Conservation (phyloP, 2,888 invertebrate genomes). For the Agrotis ipsilon region DNA sequence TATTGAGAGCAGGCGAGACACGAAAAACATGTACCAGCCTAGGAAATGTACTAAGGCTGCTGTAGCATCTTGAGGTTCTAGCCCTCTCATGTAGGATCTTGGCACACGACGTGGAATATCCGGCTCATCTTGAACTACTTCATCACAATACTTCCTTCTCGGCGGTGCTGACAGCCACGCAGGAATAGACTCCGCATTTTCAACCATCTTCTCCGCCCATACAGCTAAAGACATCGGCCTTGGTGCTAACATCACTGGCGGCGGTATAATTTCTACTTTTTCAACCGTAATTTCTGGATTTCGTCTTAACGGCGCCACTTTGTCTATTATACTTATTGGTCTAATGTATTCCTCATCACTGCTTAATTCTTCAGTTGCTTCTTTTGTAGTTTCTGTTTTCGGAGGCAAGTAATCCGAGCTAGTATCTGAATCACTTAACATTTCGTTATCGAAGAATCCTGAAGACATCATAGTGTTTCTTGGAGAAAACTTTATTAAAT, state of each 20-base stretch:
- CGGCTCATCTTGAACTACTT: constrained; percentile 81
- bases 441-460: constrained; percentile 75
- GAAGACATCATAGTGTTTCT: constrained; percentile 69
- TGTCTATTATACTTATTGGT: constrained; percentile 83
- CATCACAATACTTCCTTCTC: constrained; percentile 81
- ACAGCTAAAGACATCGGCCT: constrained; percentile 83
- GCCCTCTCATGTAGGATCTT: constrained; percentile 91
- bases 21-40: constrained; percentile 95
- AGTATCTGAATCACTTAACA: constrained; percentile 75
- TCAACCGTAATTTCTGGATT: constrained; percentile 81
- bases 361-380: constrained; percentile 66
- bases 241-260: constrained; percentile 86
- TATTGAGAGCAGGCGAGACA: constrained; percentile 93
- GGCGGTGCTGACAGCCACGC: constrained; percentile 88
- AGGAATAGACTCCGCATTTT: constrained; percentile 91
- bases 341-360: constrained; percentile 84
- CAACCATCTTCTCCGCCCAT: constrained; percentile 89
- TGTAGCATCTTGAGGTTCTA: constrained; percentile 94
- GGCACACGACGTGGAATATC: constrained; percentile 84
- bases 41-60: constrained; percentile 93
- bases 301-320: constrained; percentile 80
- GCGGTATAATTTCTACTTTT: constrained; percentile 87
- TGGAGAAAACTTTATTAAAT: constrained; percentile 85
- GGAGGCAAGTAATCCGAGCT: constrained; percentile 80
- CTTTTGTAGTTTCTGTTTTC: constrained; percentile 52